phyloP scores from a whole-genome alignment of 2,113 vertebrate species.

The Jaculus jaculus region DNA sequence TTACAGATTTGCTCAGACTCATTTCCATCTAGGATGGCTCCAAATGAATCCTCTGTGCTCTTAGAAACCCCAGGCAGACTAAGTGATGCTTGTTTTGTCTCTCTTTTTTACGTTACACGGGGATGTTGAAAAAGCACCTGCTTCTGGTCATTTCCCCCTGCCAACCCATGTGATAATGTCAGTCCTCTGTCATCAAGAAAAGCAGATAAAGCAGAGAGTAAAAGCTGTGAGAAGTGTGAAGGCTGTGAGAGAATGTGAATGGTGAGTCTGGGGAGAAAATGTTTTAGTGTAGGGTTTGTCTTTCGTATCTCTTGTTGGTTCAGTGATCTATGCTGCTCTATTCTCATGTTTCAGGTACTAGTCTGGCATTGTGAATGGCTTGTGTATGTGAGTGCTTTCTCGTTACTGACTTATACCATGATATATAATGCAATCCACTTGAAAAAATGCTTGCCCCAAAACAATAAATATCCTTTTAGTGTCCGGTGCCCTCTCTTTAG shows the following conservation, averaged over 20 bases:
- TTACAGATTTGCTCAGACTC: background rate
- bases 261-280: background rate
- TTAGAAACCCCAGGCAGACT: background rate
- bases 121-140: background rate
- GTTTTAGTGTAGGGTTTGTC: background rate
- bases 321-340: background rate
- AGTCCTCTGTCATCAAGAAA: background rate
- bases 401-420: background rate
- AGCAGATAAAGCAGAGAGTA: background rate
- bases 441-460: background rate
- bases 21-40: background rate
- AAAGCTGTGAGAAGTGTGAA: background rate
- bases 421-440: background rate
- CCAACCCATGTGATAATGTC: background rate
- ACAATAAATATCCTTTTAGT: conserved; percentile 24
- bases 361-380: background rate
- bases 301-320: background rate
- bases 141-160: background rate
- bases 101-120: background rate
- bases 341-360: background rate
- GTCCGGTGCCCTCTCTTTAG: background rate
- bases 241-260: background rate
- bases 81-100: background rate
- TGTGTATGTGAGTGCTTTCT: background rate
- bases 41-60: background rate